phyloP scores from a whole-genome alignment of 2,797 vertebrate species.

The Notamacropus eugenii region DNA sequence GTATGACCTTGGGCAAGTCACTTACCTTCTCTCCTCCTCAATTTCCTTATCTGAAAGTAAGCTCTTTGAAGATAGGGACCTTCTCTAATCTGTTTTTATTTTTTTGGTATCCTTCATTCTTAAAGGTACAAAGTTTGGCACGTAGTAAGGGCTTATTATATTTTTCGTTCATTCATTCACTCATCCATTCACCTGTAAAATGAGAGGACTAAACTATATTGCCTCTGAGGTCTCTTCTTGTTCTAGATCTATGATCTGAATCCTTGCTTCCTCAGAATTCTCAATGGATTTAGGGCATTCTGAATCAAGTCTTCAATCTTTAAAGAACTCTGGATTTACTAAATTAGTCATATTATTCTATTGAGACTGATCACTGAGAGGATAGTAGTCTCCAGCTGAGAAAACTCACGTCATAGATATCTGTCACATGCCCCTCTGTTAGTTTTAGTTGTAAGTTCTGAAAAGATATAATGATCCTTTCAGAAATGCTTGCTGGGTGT shows the following conservation, averaged over 20 bases:
- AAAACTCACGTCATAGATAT: not conserved
- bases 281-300: not conserved
- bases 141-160: not conserved
- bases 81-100: not conserved
- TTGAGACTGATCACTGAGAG: conserved; percentile 23
- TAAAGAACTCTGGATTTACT: not conserved
- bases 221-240: not conserved
- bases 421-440: not conserved
- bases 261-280: not conserved
- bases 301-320: conserved; percentile 1
- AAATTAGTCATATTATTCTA: conserved; percentile 19
- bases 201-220: not conserved
- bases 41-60: not conserved
- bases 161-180: not conserved
- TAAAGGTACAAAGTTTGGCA: not conserved
- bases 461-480: conserved; percentile 24
- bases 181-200: not conserved
- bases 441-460: conserved; percentile 15
- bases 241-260: not conserved
- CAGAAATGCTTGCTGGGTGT: not conserved
- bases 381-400: not conserved
- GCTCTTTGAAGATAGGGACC: not conserved
- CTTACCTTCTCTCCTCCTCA: not conserved
- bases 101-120: not conserved
- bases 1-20: not conserved